Base-by-base conservation (phyloP, 2,888 invertebrate species). In the Apoda limacodes region DNA sequence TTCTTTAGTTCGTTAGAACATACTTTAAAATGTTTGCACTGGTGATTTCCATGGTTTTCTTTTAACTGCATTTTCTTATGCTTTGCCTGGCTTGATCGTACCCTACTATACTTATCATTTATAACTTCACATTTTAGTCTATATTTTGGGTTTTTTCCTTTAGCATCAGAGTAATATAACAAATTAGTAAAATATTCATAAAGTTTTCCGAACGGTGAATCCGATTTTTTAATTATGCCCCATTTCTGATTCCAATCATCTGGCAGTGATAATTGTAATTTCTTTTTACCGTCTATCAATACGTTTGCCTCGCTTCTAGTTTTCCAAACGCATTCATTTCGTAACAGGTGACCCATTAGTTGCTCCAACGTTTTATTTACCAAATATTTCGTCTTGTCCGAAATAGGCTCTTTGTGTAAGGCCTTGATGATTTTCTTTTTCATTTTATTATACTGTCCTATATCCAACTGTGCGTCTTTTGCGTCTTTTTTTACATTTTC, bases 1-100 rank as follows among this genome's bases (percentile, higher is more conserved):
- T 43, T 43, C 17, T 34, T 48, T 1, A 74, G 35, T 43, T 74
- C 72, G 1, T 46, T 44, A 0, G 68, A 55, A 32, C 76, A 76
- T 13, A 72, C 15, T 42, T 50, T 49, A 15, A 66, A 55, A 22
- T 43, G 26, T 1, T 33, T 22, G 22, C 72, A 71, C 10, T 5
- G 7, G 17, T 6, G 5, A 7, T 17, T 17, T 7, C 5, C 5
- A 5, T 17, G 5, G 17, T 17, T 17, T 17, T 17, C 7, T 7
- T 17, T 17, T 6, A 17, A 5, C 7, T 6, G 7, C 7, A 6
- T 5, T 7, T 7, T 17, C 17, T 6, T 6, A 17, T 17, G 17
- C 7, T 17, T 17, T 7, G 7, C 7, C 5, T 17, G 5, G 7
- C 7, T 17, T 5, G 5, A 17, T 17, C 7, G 17, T 17, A 17